Percentiles rank a stretch among this genome's conserved stretches.
Evolutionary conservation across 2,797 vertebrate species (phyloP).

Genomic region (Falco novaeseelandiae): DNA sequence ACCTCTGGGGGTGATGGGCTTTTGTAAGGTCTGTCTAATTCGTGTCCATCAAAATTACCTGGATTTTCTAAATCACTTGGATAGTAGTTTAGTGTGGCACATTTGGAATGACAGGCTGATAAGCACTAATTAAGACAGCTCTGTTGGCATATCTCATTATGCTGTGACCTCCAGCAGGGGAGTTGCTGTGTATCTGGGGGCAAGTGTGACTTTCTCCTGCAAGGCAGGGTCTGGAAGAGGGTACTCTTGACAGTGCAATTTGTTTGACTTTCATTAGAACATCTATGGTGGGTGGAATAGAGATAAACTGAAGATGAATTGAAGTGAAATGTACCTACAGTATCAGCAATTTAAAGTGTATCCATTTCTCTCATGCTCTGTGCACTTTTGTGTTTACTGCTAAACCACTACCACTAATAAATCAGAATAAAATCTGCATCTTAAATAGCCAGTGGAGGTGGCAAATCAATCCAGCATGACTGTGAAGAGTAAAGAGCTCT

Average conservation of each 20-base stretch:
- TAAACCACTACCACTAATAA: neutral
- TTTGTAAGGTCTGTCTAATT: neutral
- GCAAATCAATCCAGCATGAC: neutral
- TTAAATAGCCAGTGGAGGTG: neutral
- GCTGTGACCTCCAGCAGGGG: neutral
- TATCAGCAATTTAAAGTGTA: neutral
- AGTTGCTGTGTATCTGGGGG: neutral
- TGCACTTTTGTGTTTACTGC: neutral
- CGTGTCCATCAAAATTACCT: neutral
- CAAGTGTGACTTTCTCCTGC: neutral
- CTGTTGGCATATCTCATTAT: neutral
- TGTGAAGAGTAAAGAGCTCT: neutral
- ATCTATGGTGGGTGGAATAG: neutral
- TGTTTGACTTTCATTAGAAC: neutral
- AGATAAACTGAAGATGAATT: neutral
- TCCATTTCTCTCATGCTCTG: neutral
- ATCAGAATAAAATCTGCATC: neutral
- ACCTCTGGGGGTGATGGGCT: neutral
- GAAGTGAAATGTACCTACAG: neutral
- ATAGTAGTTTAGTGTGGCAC: neutral
- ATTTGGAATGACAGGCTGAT: neutral
- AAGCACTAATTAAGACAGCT: neutral
- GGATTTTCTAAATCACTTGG: neutral
- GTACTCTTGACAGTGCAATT: neutral
- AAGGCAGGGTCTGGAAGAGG: neutral